These are phyloP conservation scores for Calyptommatus sinebrachiatus DNA, from an alignment of 2,113 vertebrate species.

Conservation along the genomic window DNA sequence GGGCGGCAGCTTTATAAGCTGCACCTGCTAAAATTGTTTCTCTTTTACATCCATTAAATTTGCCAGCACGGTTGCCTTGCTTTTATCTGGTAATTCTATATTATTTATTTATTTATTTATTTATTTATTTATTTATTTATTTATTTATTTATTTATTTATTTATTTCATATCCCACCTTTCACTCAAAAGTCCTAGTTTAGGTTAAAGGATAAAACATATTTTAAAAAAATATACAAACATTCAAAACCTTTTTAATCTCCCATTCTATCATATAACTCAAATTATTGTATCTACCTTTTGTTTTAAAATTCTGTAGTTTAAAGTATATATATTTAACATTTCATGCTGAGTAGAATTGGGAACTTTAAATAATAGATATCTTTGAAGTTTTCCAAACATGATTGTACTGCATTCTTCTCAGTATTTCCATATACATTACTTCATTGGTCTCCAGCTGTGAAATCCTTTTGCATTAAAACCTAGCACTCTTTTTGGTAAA, in stretches of 20 bases:
- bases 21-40: too few relatives aligned
- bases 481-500: slow-evolving; percentile 34
- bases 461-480: slow-evolving; percentile 58
- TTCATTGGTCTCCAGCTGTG: slow-evolving; percentile 57
- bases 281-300: neutral
- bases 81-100: too few relatives aligned
- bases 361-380: slow-evolving; percentile 25
- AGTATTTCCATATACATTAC: slow-evolving; percentile 43
- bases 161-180: too few relatives aligned
- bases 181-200: too few relatives aligned
- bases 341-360: neutral
- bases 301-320: neutral
- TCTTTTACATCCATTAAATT: too few relatives aligned
- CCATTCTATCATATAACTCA: neutral
- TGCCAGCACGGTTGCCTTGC: too few relatives aligned
- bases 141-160: too few relatives aligned
- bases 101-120: too few relatives aligned
- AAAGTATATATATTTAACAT: neutral
- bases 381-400: slow-evolving; percentile 46
- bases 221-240: too few relatives aligned
- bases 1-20: too few relatives aligned
- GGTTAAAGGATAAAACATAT: too few relatives aligned
- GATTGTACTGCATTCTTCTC: slow-evolving; percentile 40
- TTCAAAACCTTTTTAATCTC: neutral
- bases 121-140: too few relatives aligned